Conservation (phyloP, 2,797 vertebrate species). For the Otolemur crassicaudatus region DNA sequence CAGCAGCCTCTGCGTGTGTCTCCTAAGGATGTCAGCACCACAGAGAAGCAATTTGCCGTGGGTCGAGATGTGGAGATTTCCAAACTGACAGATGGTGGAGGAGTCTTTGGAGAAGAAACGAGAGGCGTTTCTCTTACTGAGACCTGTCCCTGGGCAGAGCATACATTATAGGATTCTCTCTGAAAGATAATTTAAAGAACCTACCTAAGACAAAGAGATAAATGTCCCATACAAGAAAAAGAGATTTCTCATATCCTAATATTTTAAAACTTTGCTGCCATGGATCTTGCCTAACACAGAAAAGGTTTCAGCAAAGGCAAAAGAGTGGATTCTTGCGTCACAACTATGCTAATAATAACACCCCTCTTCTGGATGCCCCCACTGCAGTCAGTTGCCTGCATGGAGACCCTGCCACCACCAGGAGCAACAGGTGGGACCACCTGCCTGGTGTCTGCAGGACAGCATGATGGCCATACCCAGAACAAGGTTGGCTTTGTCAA, state of each 20-base stretch:
- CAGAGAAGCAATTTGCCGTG: constrained; percentile 47
- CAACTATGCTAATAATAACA: fast-evolving
- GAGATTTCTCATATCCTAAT: neutral
- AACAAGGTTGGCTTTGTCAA: neutral
- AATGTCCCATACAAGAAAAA: neutral
- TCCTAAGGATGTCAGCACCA: fast-evolving
- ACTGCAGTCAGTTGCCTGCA: neutral
- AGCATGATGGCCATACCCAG: fast-evolving
- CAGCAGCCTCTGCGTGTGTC: neutral
- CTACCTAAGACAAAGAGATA: constrained; percentile 11
- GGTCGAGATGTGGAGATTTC: constrained; percentile 72
- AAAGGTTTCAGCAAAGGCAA: neutral
- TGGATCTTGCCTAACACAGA: neutral
- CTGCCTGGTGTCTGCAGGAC: neutral
- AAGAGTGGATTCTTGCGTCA: neutral
- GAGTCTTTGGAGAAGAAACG: neutral
- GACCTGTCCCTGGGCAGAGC: constrained; percentile 62
- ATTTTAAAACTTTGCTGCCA: neutral
- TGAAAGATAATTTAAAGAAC: constrained; percentile 54
- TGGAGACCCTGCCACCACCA: neutral
- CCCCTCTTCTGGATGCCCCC: neutral
- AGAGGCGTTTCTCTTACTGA: constrained; percentile 60
- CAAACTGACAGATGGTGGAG: constrained; percentile 43
- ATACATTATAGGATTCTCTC: constrained; percentile 16
- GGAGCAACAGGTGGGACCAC: too few species aligned